Percentiles rank a stretch among this genome's conserved stretches.
phyloP scores from a whole-genome alignment of 2,113 vertebrate genomes.

The Protobothrops mucrosquamatus region DNA sequence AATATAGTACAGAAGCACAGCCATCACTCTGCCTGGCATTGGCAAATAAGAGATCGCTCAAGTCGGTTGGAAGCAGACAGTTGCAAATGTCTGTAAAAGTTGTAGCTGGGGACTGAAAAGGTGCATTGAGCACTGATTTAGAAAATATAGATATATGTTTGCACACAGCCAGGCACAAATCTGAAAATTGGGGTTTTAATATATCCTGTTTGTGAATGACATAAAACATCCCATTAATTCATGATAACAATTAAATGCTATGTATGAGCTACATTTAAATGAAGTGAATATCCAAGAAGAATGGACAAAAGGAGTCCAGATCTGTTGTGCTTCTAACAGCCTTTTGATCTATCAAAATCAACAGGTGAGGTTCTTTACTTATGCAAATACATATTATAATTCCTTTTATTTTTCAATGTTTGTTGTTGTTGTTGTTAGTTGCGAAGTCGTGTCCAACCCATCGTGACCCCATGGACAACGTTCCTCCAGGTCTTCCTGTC shows the following conservation, averaged over 20 bases:
- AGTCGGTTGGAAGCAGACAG: constrained; percentile 13
- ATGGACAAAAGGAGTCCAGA: not conserved
- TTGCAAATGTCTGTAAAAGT: not conserved
- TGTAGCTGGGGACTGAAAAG: not conserved
- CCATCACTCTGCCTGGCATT: constrained; percentile 25
- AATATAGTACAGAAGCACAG: constrained; percentile 34
- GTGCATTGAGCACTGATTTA: not conserved
- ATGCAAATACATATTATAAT: not conserved
- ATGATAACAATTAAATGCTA: not conserved
- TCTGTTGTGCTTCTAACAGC: not conserved
- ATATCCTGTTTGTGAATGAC: not conserved
- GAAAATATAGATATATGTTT: not conserved
- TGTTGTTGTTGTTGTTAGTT: no score
- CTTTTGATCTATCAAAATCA: not conserved
- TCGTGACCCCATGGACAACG: no score
- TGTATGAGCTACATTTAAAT: not conserved
- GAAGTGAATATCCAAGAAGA: not conserved
- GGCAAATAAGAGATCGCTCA: constrained; percentile 12
- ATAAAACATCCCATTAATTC: not conserved
- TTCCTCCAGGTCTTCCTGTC: no score
- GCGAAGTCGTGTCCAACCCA: no score
- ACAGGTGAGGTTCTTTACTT: not conserved
- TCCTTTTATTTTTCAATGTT: not conserved
- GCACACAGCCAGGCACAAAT: not conserved
- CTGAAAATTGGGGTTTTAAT: not conserved